These are phyloP conservation scores for Castor canadensis DNA, from an alignment of 2,113 vertebrate species.

Conservation along the genomic window DNA sequence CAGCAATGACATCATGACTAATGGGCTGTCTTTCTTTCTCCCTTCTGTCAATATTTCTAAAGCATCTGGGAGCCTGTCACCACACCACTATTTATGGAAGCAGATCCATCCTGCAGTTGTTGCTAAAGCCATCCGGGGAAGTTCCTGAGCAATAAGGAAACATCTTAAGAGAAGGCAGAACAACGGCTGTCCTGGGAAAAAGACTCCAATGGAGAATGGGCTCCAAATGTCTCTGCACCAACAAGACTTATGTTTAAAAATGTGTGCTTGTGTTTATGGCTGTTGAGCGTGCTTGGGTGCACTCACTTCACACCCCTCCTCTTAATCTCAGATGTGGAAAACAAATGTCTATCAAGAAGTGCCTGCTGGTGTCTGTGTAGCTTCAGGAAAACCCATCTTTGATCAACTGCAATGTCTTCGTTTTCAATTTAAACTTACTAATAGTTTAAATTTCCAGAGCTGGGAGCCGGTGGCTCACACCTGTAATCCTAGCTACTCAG, in stretches of 20 bases:
- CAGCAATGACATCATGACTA: neutral
- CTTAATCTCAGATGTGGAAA: neutral
- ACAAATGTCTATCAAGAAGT: neutral
- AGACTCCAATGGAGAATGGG: neutral
- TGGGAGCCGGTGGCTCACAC: no score
- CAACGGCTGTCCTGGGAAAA: neutral
- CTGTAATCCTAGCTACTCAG: no score
- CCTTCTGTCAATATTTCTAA: neutral
- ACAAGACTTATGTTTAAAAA: neutral
- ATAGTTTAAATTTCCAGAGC: neutral
- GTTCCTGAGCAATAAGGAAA: neutral
- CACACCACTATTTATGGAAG: neutral
- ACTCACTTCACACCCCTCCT: neutral
- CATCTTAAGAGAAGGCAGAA: neutral
- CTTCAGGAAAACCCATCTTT: neutral
- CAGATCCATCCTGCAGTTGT: neutral
- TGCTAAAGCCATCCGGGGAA: neutral
- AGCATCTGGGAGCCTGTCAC: neutral
- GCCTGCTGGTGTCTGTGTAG: neutral
- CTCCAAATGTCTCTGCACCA: neutral
- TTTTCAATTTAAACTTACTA: no score
- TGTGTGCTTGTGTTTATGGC: neutral
- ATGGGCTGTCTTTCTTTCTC: neutral
- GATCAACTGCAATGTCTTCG: neutral
- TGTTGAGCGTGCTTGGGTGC: accelerated